Conservation (phyloP, 30 jellyfish, hydroid and myxozoan genomes). For the Pseudorhiza aurosa region DNA sequence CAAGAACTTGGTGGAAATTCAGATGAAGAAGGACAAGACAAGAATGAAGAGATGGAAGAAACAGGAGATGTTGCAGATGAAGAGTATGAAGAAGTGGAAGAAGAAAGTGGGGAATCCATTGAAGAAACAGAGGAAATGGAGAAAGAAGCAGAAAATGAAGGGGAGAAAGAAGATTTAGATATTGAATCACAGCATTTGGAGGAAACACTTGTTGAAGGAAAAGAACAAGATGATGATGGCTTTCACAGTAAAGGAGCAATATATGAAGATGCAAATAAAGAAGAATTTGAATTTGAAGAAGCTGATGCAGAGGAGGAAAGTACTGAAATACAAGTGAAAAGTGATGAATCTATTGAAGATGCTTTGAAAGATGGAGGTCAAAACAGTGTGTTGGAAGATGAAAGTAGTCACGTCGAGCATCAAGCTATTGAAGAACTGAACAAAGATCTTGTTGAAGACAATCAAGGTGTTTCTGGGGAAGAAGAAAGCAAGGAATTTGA, state of each 20-base stretch:
- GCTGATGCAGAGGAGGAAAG: slow-evolving; percentile 1
- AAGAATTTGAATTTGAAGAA: not conserved
- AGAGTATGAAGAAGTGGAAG: slow-evolving; percentile 22
- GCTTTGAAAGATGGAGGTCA: slow-evolving; percentile 38
- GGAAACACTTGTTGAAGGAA: slow-evolving; percentile 4
- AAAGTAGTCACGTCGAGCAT: slow-evolving; percentile 2
- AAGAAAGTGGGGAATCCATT: slow-evolving; percentile 1
- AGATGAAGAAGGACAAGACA: slow-evolving; percentile 20
- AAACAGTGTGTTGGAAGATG: slow-evolving; percentile 15
- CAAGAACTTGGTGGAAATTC: not conserved
- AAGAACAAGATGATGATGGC: slow-evolving; percentile 14
- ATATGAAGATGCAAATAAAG: slow-evolving; percentile 4
- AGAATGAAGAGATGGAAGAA: slow-evolving; percentile 13
- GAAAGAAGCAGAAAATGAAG: slow-evolving; percentile 11
- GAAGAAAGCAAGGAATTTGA: not conserved
- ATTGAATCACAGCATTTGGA: not conserved
- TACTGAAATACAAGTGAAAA: slow-evolving; percentile 20
- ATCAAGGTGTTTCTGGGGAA: too few species aligned
- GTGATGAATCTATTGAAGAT: too few species aligned
- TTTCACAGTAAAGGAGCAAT: not conserved
- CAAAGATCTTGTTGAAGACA: too few species aligned
- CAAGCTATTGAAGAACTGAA: slow-evolving; percentile 33
- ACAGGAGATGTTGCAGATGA: slow-evolving; percentile 33
- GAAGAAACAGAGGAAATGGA: slow-evolving; percentile 11
- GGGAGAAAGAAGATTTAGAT: not conserved